Evolutionary conservation across 1,140 invertebrate species (phyloP).

Genomic region (Rhizoglyphus robini): DNA sequence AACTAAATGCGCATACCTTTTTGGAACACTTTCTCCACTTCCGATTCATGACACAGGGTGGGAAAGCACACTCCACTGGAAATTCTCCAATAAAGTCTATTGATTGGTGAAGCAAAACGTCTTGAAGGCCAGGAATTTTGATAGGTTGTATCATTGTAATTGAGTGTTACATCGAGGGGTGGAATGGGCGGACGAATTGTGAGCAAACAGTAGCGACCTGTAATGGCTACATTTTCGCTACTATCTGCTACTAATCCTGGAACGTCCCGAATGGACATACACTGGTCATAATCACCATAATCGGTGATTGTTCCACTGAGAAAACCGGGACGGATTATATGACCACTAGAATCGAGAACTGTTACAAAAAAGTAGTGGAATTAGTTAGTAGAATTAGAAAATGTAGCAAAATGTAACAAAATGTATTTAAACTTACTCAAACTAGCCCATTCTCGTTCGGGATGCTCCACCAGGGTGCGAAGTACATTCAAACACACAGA

Average conservation of each 20-base stretch:
- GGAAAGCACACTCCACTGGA: constrained; percentile 5
- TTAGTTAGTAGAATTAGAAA: neutral
- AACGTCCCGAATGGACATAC: constrained; percentile 19
- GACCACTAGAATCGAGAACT: constrained; percentile 29
- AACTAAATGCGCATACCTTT: too few relatives aligned
- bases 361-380: too few relatives aligned
- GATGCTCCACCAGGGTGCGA: neutral
- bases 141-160: neutral
- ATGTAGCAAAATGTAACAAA: neutral
- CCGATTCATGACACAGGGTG: neutral
- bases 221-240: too few relatives aligned
- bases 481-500: neutral
- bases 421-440: neutral
- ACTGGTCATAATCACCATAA: constrained; percentile 29
- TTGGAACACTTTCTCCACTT: neutral
- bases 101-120: neutral
- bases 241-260: too few relatives aligned
- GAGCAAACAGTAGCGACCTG: neutral
- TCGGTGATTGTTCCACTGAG: constrained; percentile 27
- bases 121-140: neutral
- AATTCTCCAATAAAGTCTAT: neutral
- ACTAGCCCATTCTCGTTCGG: constrained; percentile 1
- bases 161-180: neutral
- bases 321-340: constrained; percentile 25
- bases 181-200: neutral